These are phyloP conservation scores for Apolygus lucorum DNA, from an alignment of 1,140 invertebrate species.

Conservation along the genomic window DNA sequence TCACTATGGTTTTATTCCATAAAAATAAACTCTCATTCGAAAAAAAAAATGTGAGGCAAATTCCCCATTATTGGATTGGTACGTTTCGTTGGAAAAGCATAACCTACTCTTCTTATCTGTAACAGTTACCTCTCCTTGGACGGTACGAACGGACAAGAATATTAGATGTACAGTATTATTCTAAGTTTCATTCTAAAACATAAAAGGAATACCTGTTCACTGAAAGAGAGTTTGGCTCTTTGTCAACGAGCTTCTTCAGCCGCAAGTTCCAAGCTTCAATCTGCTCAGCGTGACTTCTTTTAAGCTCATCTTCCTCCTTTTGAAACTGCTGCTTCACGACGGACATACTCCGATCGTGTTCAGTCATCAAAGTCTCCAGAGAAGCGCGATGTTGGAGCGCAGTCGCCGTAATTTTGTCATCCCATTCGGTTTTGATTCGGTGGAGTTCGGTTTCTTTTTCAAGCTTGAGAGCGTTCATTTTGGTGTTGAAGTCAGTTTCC, in stretches of 20 bases:
- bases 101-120: background rate
- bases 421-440: constrained; percentile 24
- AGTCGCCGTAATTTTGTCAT: constrained; percentile 25
- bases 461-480: constrained; percentile 1
- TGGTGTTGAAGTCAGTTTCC: constrained; percentile 1
- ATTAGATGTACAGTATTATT: no score
- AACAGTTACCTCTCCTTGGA: no score
- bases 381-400: constrained; percentile 17
- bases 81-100: no score
- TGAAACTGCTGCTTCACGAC: constrained; percentile 15
- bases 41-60: no score
- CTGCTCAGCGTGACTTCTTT: constrained; percentile 24
- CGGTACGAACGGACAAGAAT: no score
- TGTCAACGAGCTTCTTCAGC: constrained; percentile 24
- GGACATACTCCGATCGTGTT: constrained; percentile 17
- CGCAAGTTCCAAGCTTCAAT: constrained; percentile 21
- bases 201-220: background rate
- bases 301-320: constrained; percentile 19
- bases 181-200: no score
- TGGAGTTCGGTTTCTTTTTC: constrained; percentile 25
- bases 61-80: no score
- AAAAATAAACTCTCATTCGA: no score
- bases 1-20: no score
- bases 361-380: constrained; percentile 17
- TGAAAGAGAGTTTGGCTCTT: constrained; percentile 21